Evolutionary conservation across 1,140 invertebrate species (phyloP).

Genomic region (Batillaria attramentaria): DNA sequence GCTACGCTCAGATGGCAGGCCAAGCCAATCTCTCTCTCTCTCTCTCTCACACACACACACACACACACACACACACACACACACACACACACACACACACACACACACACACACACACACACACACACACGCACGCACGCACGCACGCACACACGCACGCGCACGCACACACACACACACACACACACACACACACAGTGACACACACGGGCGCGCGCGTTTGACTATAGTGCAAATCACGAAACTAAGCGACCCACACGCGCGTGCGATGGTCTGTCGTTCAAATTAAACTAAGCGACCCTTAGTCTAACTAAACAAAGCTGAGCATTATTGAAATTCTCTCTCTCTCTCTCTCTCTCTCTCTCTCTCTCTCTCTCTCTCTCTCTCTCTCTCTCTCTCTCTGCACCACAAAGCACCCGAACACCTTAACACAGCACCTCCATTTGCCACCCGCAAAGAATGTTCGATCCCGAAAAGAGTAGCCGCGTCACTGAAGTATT

Average conservation of each 20-base stretch:
- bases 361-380: not conserved
- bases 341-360: not conserved
- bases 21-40: too few relatives aligned
- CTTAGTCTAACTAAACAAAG: not conserved
- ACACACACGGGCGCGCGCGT: not conserved
- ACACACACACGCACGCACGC: constrained; percentile 1
- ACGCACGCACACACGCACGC: constrained; percentile 4
- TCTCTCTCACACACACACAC: not conserved
- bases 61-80: not conserved
- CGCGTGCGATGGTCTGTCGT: too few relatives aligned
- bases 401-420: not conserved
- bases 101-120: constrained; percentile 12
- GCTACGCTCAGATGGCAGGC: too few relatives aligned
- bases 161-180: constrained; percentile 7
- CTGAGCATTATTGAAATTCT: not conserved
- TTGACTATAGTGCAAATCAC: not conserved
- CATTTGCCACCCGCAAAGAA: not conserved
- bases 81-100: not conserved
- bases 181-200: not conserved
- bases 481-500: too few relatives aligned
- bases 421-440: not conserved
- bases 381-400: constrained; percentile 13
- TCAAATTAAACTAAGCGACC: not conserved
- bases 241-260: too few relatives aligned
- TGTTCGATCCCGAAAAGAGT: too few relatives aligned